Evolutionary conservation across 2,888 invertebrate genomes (phyloP), one percentile per base, ranked within the genome.

Genomic region (Mechanitis messenoides): DNA sequence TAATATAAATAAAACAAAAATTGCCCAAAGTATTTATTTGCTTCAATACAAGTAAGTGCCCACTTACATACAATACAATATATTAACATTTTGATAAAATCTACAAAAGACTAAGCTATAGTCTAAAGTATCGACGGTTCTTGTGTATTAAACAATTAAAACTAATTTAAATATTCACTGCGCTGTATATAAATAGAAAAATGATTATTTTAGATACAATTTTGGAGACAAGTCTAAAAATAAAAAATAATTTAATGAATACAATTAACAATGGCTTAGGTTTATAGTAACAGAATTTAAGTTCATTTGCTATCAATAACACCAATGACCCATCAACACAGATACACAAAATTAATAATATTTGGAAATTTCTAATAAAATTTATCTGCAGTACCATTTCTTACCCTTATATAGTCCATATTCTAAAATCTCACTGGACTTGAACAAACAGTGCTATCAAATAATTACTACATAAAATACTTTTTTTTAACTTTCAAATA

Each of bases 1-100:
- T 53, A 31, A 31, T 5, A 33, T 11, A 45, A 59, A 53, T 50
- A 53, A 59, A 68, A 67, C 58, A 64, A 53, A 60, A 56, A 55
- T 50, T 62, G 20, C 53, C 56, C 45, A 58, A 62, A 53, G 59
- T 42, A 62, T 64, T 56, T 60, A 56, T 67, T 67, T 67, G 66
- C 66, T 68, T 63, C 35, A 33, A 68, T 64, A 61, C 11, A 64
- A 60, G 58, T 66, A 62, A 42, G 42, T 42, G 11, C 9, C 64
- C 64, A 62, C 58, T 57, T 31, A 60, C 60, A 56, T 56, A 20
- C 38, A 59, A 58, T 53, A 58, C 54, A 57, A 45, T 59, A 56
- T 53, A 60, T 42, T 9, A 42, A 42, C 11, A 31, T 50, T 50
- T 28, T 31, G 42, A 45, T 53, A 50, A 58, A 33, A 38, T 50